These are phyloP conservation scores for Euwallacea similis DNA, from an alignment of 1,140 invertebrate species.

Conservation along the genomic window DNA sequence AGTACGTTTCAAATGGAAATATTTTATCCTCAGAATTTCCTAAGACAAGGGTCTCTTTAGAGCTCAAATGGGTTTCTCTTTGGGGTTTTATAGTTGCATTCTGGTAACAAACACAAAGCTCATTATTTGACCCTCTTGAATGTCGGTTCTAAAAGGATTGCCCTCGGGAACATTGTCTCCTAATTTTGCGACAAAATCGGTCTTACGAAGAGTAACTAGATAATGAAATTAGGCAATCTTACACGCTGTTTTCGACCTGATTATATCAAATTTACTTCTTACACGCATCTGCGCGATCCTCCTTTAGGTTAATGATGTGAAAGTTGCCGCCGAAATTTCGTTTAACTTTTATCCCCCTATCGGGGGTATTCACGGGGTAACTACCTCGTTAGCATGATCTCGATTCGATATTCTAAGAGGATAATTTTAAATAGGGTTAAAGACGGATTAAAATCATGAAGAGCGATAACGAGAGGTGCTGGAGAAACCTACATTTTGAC, in stretches of 20 bases:
- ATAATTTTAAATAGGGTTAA: conserved; percentile 36
- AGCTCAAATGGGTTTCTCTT: no score
- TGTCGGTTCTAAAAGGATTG: no score
- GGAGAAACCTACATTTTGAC: neutral
- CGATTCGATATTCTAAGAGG: conserved; percentile 36
- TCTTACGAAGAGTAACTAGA: neutral
- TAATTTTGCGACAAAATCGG: no score
- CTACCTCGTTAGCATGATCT: conserved; percentile 38
- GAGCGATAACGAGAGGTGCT: conserved; percentile 10
- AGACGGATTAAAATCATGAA: conserved; percentile 28
- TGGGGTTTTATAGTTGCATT: no score
- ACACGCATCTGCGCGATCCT: conserved; percentile 16
- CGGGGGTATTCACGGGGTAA: conserved; percentile 26
- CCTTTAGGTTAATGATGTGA: conserved; percentile 28
- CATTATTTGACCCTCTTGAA: no score
- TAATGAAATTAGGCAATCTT: conserved; percentile 13
- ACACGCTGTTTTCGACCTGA: conserved; percentile 10
- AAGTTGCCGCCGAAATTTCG: conserved; percentile 26
- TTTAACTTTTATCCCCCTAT: conserved; percentile 34
- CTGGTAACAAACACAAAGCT: no score
- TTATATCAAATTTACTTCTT: conserved; percentile 27
- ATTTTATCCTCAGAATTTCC: no score
- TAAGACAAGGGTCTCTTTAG: no score
- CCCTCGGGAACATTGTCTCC: no score
- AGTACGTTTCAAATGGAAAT: no score